A percentile compares a stretch with the other conserved stretches of the same genome.
These are phyloP conservation scores for Myotis myotis DNA, from an alignment of 2,797 vertebrate species.

Conservation along the genomic window DNA sequence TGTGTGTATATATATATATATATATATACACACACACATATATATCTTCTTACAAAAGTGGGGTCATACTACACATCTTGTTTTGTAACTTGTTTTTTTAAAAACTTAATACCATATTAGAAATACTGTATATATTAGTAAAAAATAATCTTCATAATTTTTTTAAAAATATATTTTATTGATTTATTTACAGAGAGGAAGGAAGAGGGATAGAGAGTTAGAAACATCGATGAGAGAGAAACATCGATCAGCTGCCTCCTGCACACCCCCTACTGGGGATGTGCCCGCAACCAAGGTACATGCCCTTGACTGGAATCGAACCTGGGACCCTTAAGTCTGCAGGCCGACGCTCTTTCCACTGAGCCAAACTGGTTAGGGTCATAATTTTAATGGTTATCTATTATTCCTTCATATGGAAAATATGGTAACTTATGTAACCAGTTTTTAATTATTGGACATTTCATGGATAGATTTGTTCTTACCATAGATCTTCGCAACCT, in stretches of 20 bases:
- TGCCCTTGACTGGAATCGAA: no score
- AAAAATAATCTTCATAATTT: neutral
- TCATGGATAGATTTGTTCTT: neutral
- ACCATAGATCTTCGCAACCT: neutral
- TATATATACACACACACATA: accelerated
- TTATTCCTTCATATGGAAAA: neutral
- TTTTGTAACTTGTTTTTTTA: neutral
- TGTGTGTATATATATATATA: neutral
- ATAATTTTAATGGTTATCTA: neutral
- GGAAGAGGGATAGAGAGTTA: no score
- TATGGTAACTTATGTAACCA: neutral
- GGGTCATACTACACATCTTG: neutral
- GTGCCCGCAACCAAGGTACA: no score
- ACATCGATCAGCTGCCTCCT: no score
- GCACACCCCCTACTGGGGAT: no score
- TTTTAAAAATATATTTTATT: neutral
- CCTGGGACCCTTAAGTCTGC: no score
- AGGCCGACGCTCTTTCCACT: no score
- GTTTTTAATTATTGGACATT: neutral
- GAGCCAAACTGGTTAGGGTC: no score
- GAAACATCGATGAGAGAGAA: no score
- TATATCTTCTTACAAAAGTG: neutral
- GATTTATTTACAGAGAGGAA: no score
- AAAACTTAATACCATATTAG: neutral
- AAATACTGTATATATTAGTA: neutral